Evolutionary conservation across 2,113 vertebrate genomes (phyloP), one percentile per base, ranked within the genome.

Genomic region (Microcebus ravelobensis): DNA sequence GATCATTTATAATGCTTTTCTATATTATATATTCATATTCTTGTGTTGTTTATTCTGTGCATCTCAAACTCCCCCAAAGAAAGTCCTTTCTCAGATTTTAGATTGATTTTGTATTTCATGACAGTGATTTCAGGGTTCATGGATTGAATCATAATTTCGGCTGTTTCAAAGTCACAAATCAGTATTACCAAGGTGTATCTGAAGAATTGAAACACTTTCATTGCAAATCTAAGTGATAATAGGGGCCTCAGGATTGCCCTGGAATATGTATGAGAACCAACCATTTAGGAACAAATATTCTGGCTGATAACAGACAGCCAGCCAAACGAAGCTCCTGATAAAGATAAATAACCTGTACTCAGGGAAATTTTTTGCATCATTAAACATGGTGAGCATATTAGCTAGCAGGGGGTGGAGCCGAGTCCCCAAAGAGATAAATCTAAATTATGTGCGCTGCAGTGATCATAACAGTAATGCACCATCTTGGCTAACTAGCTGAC

Each of bases 321-420:
- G 98, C 97, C 98, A 98, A 99, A 99, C 71, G 96, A 98, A 99
- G 97, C 94, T 96, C 77, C 98, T 99, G 99, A 99, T 99, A 99
- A 99, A 99, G 99, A 99, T 99, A 99, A 99, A 99, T 99, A 99
- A 99, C 99, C 98, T 99, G 98, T 98, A 99, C 99, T 99, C 98
- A 98, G 98, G 98, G 99, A 99, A 98, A 99, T 99, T 99, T 99
- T 99, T 99, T 98, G 99, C 99, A 99, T 99, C 99, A 99, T 99
- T 99, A 99, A 99, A 99, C 99, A 99, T 98, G 98, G 99, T 98
- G 99, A 99, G 98, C 98, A 98, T 99, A 99, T 99, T 99, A 99
- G 99, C 98, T 99, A 98, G 98, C 98, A 98, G 98, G 98, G 98
- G 99, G 99, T 98, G 98, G 99, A 99, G 98, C 97, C 98, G 98